Conservation (phyloP, 2,888 invertebrate species). For the Mythimna loreyi region DNA sequence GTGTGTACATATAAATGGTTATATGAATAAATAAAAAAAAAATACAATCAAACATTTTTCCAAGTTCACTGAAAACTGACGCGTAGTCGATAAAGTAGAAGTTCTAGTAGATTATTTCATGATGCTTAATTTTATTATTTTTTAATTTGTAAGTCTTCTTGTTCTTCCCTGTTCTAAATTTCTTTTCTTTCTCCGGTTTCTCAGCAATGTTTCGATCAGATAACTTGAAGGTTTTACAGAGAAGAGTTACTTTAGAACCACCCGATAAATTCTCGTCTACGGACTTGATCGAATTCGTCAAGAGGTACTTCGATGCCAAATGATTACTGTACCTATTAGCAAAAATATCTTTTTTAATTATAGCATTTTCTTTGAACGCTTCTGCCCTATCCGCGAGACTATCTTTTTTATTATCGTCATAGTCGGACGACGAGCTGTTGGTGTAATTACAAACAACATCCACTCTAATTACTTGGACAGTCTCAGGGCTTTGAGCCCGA, state of each 20-base stretch:
- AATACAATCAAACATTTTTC: background rate
- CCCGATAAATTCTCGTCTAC: constrained; percentile 82
- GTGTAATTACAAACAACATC: constrained; percentile 86
- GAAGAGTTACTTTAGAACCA: constrained; percentile 85
- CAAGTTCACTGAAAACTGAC: background rate
- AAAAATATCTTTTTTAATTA: constrained; percentile 73
- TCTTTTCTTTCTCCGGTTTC: constrained; percentile 55
- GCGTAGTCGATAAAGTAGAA: background rate
- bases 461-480: constrained; percentile 87
- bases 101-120: constrained; percentile 32
- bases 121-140: constrained; percentile 31
- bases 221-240: constrained; percentile 86
- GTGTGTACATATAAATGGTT: too few relatives aligned
- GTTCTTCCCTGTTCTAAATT: constrained; percentile 41
- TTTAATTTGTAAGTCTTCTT: constrained; percentile 47
- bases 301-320: constrained; percentile 81
- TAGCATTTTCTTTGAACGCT: constrained; percentile 64
- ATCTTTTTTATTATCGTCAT: constrained; percentile 71
- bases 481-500: constrained; percentile 85
- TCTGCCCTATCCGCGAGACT: constrained; percentile 39
- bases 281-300: constrained; percentile 83
- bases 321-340: constrained; percentile 78
- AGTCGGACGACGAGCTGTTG: constrained; percentile 70
- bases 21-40: too few relatives aligned
- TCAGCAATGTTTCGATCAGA: constrained; percentile 72